phyloP scores from a whole-genome alignment of 2,888 invertebrate genomes.

The Lycophotia porphyrea region DNA sequence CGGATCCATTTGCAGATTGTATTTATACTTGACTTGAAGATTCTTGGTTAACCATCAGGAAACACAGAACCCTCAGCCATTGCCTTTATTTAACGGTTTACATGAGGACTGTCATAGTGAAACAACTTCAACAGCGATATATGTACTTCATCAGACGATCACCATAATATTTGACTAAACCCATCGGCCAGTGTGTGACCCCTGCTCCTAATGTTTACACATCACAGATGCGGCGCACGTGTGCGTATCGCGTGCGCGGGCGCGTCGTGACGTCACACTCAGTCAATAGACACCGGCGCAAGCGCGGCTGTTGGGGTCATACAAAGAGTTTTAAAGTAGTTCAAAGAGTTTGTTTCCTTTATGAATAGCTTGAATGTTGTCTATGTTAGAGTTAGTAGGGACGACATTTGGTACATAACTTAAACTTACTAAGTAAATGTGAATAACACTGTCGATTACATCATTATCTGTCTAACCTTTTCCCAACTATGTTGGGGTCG shows the following conservation, averaged over 20 bases:
- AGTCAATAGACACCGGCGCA: conserved; percentile 49
- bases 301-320: conserved; percentile 10
- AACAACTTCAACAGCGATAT: not conserved
- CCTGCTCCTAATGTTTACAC: conserved; percentile 72
- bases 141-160: not conserved
- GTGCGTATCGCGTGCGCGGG: conserved; percentile 72
- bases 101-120: too few relatives aligned
- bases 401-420: not conserved
- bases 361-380: conserved; percentile 2
- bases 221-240: conserved; percentile 79
- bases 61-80: too few relatives aligned
- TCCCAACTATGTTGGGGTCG: too few relatives aligned
- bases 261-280: conserved; percentile 46
- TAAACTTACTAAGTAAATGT: not conserved
- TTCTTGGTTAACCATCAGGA: too few relatives aligned
- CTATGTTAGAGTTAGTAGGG: too few relatives aligned
- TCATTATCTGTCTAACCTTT: too few relatives aligned
- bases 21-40: too few relatives aligned
- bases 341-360: conserved; percentile 16
- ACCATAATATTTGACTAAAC: not conserved
- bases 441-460: too few relatives aligned
- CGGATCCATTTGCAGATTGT: too few relatives aligned
- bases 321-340: conserved; percentile 35
- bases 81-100: too few relatives aligned
- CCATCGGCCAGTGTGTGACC: conserved; percentile 31